phyloP scores from a whole-genome alignment of 1,140 invertebrate genomes.

The Drosophila suzukii region DNA sequence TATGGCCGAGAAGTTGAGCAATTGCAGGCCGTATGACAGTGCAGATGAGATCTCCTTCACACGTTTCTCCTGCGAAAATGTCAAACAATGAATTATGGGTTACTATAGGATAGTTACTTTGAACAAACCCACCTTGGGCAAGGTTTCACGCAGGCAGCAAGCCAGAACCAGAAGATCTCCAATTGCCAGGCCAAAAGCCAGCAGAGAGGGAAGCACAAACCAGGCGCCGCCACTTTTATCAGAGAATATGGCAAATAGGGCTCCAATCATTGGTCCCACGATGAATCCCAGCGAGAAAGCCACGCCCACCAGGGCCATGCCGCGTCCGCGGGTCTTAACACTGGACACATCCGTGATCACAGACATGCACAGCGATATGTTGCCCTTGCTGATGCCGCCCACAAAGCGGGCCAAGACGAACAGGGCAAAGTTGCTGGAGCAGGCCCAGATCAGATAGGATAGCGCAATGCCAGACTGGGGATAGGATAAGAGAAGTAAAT shows the following conservation, averaged over 20 bases:
- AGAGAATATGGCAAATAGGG: slow-evolving; percentile 92
- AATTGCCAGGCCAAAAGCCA: slow-evolving; percentile 92
- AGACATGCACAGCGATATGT: slow-evolving; percentile 97
- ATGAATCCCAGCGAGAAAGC: slow-evolving; percentile 99
- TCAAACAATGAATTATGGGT: slow-evolving; percentile 14
- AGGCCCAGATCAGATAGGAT: slow-evolving; percentile 95
- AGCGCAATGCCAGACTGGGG: slow-evolving; percentile 90
- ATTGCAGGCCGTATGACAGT: slow-evolving; percentile 88
- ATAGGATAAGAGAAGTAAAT: neutral
- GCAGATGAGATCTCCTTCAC: slow-evolving; percentile 85
- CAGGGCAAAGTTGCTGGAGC: slow-evolving; percentile 94
- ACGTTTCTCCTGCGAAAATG: slow-evolving; percentile 86
- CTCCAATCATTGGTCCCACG: slow-evolving; percentile 97
- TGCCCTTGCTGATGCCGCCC: slow-evolving; percentile 98
- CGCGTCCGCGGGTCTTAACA: slow-evolving; percentile 92
- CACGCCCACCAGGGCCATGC: slow-evolving; percentile 98
- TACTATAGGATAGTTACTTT: neutral
- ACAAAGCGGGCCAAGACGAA: slow-evolving; percentile 97
- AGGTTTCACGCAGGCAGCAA: slow-evolving; percentile 93
- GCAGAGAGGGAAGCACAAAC: slow-evolving; percentile 93
- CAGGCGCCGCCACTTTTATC: slow-evolving; percentile 88
- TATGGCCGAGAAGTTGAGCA: slow-evolving; percentile 86
- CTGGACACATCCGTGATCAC: slow-evolving; percentile 97
- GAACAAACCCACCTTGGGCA: slow-evolving; percentile 86
- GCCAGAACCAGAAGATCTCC: slow-evolving; percentile 92